Conservation (phyloP, 2,113 vertebrate genomes). For the Nettapus auritus region DNA sequence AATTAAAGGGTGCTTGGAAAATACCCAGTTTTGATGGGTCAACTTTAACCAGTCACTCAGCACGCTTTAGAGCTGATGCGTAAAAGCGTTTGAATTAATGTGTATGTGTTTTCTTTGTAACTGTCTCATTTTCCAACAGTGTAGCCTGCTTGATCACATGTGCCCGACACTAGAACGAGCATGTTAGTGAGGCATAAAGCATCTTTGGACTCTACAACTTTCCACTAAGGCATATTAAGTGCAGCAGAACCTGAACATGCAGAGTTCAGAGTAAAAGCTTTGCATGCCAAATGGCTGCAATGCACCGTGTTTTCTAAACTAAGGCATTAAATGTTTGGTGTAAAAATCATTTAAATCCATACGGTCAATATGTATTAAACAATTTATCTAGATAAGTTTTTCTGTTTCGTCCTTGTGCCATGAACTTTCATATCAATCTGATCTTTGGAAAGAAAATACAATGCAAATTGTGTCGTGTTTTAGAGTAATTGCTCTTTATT, state of each 20-base stretch:
- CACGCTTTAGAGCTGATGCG: not conserved
- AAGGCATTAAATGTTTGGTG: not conserved
- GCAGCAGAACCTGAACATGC: not conserved
- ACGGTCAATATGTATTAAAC: not conserved
- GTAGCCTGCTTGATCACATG: not conserved
- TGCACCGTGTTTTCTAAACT: not conserved
- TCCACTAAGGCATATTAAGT: not conserved
- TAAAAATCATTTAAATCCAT: not conserved
- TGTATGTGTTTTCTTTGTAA: rapidly evolving
- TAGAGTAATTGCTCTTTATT: not conserved
- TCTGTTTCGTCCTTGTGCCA: not conserved
- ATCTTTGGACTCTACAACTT: not conserved
- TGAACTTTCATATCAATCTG: not conserved
- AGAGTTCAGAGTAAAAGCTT: not conserved
- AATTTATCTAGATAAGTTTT: not conserved
- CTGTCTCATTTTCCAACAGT: not conserved
- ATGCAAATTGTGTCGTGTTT: not conserved
- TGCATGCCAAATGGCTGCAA: not conserved
- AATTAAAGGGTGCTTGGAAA: constrained; percentile 53
- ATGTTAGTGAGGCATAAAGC: not conserved
- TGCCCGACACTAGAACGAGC: not conserved
- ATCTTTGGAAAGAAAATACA: constrained; percentile 55
- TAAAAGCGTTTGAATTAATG: not conserved
- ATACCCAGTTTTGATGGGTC: constrained; percentile 67
- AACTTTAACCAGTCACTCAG: constrained; percentile 21